These are phyloP conservation scores for Anseranas semipalmata DNA, from an alignment of 2,113 vertebrate species.

Conservation along the genomic window DNA sequence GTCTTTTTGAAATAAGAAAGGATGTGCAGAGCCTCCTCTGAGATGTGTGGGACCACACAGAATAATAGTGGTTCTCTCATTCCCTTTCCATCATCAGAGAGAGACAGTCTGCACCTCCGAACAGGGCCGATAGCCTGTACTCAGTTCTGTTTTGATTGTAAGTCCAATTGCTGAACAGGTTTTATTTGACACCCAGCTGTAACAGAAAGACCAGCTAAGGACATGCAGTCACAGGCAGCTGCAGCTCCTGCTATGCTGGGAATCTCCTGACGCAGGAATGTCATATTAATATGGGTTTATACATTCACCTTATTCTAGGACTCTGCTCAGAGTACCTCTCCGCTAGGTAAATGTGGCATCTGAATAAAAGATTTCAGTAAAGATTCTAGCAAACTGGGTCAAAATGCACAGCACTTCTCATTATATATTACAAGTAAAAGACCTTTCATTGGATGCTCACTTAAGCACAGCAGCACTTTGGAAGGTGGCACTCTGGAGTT, in stretches of 20 bases:
- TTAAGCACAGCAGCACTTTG: background rate
- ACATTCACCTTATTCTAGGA: background rate
- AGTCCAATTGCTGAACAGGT: background rate
- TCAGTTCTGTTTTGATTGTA: rapidly evolving
- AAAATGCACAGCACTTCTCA: background rate
- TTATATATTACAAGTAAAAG: background rate
- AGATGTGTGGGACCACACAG: background rate
- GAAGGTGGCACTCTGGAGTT: background rate
- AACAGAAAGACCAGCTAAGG: background rate
- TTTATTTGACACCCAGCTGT: background rate
- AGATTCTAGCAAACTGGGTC: background rate
- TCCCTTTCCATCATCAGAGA: background rate
- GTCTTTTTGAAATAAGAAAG: constrained; percentile 18
- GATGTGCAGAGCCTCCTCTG: background rate
- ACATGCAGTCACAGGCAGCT: background rate
- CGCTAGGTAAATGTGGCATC: background rate
- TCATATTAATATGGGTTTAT: background rate
- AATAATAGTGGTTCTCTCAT: background rate
- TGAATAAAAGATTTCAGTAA: background rate
- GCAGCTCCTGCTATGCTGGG: background rate
- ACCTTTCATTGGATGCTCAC: background rate
- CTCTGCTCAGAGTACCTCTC: background rate
- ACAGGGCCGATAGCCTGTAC: background rate
- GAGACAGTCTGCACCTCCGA: background rate
- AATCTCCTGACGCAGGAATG: background rate